Conservation (phyloP, 1,140 invertebrate genomes). For the Heterodera schachtii region DNA sequence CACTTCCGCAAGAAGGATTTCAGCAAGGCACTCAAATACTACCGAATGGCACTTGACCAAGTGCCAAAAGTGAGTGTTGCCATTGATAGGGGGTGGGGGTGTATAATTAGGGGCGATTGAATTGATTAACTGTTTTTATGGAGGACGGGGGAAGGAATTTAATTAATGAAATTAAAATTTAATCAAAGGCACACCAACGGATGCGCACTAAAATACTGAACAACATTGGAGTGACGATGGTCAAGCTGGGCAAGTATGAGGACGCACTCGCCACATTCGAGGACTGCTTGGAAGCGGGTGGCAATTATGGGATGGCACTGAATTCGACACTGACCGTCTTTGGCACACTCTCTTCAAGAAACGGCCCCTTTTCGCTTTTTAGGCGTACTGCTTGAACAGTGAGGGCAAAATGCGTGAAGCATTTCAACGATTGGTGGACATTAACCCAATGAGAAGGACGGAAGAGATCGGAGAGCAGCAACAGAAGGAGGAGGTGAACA, state of each 20-base stretch:
- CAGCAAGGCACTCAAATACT: constrained; percentile 93
- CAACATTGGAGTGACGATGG: constrained; percentile 92
- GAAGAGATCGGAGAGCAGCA: constrained; percentile 14
- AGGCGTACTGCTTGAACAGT: constrained; percentile 86
- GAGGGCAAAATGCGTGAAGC: constrained; percentile 88
- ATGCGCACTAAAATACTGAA: constrained; percentile 89
- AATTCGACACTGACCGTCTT: constrained; percentile 81
- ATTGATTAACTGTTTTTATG: no score
- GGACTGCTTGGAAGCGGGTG: constrained; percentile 83
- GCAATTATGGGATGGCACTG: constrained; percentile 83
- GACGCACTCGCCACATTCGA: constrained; percentile 95
- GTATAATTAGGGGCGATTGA: no score
- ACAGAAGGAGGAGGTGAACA: background rate
- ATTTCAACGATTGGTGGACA: constrained; percentile 85
- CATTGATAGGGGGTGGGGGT: no score
- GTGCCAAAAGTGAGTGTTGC: constrained; percentile 79
- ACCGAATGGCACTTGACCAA: constrained; percentile 93
- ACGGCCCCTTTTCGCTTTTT: background rate
- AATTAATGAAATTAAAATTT: constrained; percentile 3
- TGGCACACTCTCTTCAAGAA: background rate
- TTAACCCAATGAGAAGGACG: constrained; percentile 75
- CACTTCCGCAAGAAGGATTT: constrained; percentile 91
- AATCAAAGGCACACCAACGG: constrained; percentile 66
- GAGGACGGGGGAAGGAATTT: no score
- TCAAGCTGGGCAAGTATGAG: constrained; percentile 90